Conservation (phyloP, 2,888 invertebrate species). For the Micoletzkya japonica region DNA sequence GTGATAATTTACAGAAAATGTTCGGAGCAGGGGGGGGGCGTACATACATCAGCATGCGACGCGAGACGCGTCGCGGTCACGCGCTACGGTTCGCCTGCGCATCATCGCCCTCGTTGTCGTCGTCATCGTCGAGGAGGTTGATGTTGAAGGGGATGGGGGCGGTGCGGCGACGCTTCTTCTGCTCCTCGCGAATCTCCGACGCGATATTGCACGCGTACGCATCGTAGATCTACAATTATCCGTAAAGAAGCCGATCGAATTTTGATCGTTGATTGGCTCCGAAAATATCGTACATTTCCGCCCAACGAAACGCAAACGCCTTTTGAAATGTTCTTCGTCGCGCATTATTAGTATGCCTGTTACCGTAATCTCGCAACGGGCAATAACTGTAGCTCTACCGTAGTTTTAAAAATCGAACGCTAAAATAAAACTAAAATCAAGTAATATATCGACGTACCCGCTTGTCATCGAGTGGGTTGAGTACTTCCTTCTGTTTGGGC, state of each 20-base stretch:
- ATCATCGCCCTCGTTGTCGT: constrained; percentile 27
- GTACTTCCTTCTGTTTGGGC: constrained; percentile 34
- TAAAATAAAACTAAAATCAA: too few species aligned
- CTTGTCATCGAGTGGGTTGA: constrained; percentile 42
- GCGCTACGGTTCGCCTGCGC: too few species aligned
- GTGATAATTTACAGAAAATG: too few species aligned
- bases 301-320: too few species aligned
- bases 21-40: too few species aligned
- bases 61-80: too few species aligned
- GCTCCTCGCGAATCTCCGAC: constrained; percentile 39
- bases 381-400: neutral
- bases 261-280: too few species aligned
- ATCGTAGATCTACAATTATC: constrained; percentile 44
- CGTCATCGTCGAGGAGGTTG: constrained; percentile 37
- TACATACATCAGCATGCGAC: too few species aligned
- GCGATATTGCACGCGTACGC: constrained; percentile 50
- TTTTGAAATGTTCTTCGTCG: too few species aligned
- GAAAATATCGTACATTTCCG: too few species aligned
- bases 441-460: constrained; percentile 29
- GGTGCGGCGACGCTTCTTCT: constrained; percentile 35
- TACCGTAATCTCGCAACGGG: too few species aligned
- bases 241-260: neutral
- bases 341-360: too few species aligned
- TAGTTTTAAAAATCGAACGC: neutral
- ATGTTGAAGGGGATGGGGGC: constrained; percentile 52